These are phyloP conservation scores for Drosophila affinis DNA, from an alignment of 2,888 invertebrate genomes.

Conservation along the genomic window DNA sequence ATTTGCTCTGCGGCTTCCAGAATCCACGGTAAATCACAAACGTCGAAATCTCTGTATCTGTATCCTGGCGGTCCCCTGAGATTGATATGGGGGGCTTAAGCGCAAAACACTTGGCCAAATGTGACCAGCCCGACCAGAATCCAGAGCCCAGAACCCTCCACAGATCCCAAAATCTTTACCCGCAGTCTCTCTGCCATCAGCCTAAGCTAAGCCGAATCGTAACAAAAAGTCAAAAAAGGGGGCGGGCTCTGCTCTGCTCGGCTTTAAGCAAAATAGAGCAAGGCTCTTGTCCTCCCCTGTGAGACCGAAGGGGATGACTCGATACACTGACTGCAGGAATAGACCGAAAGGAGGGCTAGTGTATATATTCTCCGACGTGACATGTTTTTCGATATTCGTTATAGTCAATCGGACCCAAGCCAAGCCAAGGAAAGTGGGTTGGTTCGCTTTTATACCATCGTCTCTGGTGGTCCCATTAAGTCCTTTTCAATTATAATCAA, in stretches of 20 bases:
- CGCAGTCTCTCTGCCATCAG: constrained; percentile 8
- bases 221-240: constrained; percentile 63
- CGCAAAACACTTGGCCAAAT: constrained; percentile 84
- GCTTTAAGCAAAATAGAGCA: constrained; percentile 67
- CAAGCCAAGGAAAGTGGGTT: constrained; percentile 25
- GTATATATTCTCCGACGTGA: constrained; percentile 68
- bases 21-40: constrained; percentile 79
- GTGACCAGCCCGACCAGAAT: constrained; percentile 77
- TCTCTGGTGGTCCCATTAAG: constrained; percentile 57
- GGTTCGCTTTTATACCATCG: constrained; percentile 26
- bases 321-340: constrained; percentile 18
- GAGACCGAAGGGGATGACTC: constrained; percentile 23
- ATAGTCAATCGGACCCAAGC: constrained; percentile 57
- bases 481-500: constrained; percentile 77
- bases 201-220: constrained; percentile 71
- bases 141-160: background rate
- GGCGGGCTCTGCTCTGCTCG: constrained; percentile 43
- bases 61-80: constrained; percentile 82
- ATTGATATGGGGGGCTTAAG: constrained; percentile 84
- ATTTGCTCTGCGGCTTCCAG: constrained; percentile 42
- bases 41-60: constrained; percentile 82
- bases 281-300: constrained; percentile 50
- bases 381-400: constrained; percentile 63
- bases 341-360: constrained; percentile 33
- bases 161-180: constrained; percentile 14